Base-by-base conservation (phyloP, 2,797 vertebrate genomes). In the Crocodylus rhombifer region DNA sequence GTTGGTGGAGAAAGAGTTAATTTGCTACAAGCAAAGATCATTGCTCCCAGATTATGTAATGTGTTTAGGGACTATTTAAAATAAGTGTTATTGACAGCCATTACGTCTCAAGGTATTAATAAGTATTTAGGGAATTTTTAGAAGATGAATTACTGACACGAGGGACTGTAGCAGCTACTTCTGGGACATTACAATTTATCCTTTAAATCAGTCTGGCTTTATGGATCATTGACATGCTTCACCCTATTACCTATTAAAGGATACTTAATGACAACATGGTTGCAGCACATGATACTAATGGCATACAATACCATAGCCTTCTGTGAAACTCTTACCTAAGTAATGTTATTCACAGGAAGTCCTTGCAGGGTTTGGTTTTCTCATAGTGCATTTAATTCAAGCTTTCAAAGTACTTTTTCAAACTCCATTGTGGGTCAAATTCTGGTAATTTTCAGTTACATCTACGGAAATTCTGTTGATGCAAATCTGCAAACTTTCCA, bases 101-200 rank as follows among this genome's bases (percentile, higher is more conserved):
- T 95, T 95, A 92, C 73, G 84, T 92, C 88, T 89, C 69, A 80
- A 85, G 80, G 87, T 96, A 96, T 92, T 94, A 94, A 93, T 92
- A 96, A 94, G 96, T 83, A 97, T 97, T 95, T 92, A 93, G 96
- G 94, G 95, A 95, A 80, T 96, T 91, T 95, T 96, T 89, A 80
- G 69, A 91, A 93, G 95, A 96, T 95, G 93, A 94, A 95, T 25
- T 96, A 91, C 94, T 94, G 97, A 96, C 96, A 95, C 83, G 67
- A 76, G 86, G 76, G 81, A 64, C 67, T 80, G 57, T 91, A 91
- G 92, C 92, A 97, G 94, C 92, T 94, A 92, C 88, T 96, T 92
- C 88, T 96, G 95, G 91, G 92, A 94, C 91, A 92, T 91, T 96
- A 91, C 94, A 93, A 87, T 97, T 97, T 96, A 96, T 97, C 96